Evolutionary conservation across 2,113 vertebrate genomes (phyloP), one percentile per base, ranked within the genome.

Genomic region (Osmerus eperlanus): DNA sequence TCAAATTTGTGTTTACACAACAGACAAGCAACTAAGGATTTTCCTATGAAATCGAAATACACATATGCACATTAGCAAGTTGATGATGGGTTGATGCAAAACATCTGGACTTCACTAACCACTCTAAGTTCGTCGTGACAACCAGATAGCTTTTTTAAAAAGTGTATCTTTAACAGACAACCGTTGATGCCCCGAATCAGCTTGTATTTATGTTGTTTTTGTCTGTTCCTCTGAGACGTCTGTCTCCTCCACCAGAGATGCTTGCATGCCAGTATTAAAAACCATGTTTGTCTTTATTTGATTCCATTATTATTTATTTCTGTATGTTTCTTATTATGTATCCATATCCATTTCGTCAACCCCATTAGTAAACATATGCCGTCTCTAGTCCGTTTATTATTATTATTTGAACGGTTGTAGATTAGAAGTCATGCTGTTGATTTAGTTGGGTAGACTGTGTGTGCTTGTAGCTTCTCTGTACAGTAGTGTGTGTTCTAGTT

Each of bases 241-340:
- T 68, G 25, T 76, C 60, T 72, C 32, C 76, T 86, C 79, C 85
- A 74, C 67, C 76, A 65, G 58, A 68, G 18, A 67, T 67, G 84
- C 77, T 76, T 86, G 89, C 92, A 92, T 92, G 91, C 78, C 18
- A 7, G 62, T 77, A 47, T 77, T 76, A 63, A 47, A 79, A 64
- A 77, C 70, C 13, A 29, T 80, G 65, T 76, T 53, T 81, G 16
- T 78, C 64, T 70, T 80, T 66, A 47, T 71, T 61, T 23, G 61
- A 32, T 59, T 32, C 53, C 80, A 84, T 79, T 70, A 83, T 62
- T 52, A 28, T 70, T 3, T 76, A 67, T 64, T 32, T 81, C 6
- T 71, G 64, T 73, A 62, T 62, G 25, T 66, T 67, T 77, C 71
- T 70, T 67, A 70, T 79, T 73, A 16, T 11, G 21, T 60, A 21